Base-by-base conservation (phyloP, 2,113 vertebrate genomes). In the Eupsittula cactorum region DNA sequence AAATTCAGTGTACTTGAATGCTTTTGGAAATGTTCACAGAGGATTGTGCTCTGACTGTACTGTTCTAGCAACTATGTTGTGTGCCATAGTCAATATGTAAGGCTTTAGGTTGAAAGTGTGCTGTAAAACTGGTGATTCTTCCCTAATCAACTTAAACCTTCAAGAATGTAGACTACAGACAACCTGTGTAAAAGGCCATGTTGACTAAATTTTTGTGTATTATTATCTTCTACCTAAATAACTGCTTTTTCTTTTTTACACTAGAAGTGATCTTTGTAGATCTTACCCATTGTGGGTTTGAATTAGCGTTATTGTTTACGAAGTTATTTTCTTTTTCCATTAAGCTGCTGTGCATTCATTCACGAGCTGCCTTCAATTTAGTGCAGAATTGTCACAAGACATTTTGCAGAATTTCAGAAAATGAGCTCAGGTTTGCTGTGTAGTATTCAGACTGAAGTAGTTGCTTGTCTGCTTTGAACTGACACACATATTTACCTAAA, bases 391-490 rank as follows among this genome's bases (percentile, higher is more conserved):
- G 24, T 52, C 47, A 42, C 29, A 4, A n/a, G 63, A 73, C 29
- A 9, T 75, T 84, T 79, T 91, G 65, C 47, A 76, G 88, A 12
- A 42, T n/a, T 39, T 55, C 85, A 85, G 75, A 37, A 80, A 78
- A 77, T 47, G 50, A 46, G 92, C 49, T 80, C 39, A 23, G 57
- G 10, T 63, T 88, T 62, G 47, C 63, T 62, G 4, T 39, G 5
- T 23, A 16, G 4, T 44, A 6, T 14, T 90, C 67, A 57, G 35
- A 21, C 25, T 23, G 67, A 86, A 83, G 71, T 35, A 7, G 25
- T 27, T 79, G 82, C 28, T 53, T 42, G 3, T 70, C 75, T 93
- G 63, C 92, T 95, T 67, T 35, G 23, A 90, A 23, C 68, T 93
- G 49, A 25, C n/a, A 35, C 69, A 15, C 35, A 4, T 7, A 18